Percentiles rank a stretch among this genome's conserved stretches.
Evolutionary conservation across 1,140 invertebrate genomes (phyloP).

Genomic region (Parapsyche elsis): DNA sequence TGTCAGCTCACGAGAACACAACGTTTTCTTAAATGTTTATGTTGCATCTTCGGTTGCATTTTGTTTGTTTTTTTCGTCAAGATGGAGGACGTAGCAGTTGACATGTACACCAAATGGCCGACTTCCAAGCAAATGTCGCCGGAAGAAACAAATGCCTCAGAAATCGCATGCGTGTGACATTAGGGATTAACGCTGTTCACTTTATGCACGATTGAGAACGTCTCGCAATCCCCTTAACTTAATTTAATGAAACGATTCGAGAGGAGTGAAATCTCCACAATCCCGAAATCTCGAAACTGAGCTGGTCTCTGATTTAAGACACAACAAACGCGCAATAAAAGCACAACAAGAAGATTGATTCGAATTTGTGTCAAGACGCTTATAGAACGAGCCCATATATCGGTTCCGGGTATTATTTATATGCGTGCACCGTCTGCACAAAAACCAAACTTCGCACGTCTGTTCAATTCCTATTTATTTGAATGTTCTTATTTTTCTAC

Average conservation of each 20-base stretch:
- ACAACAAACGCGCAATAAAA: neutral
- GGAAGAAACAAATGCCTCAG: neutral
- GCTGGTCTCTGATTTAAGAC: too few relatives aligned
- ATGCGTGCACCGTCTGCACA: neutral
- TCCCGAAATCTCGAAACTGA: neutral
- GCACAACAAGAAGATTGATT: slow-evolving; percentile 36
- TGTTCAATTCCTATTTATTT: too few relatives aligned
- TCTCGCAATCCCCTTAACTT: neutral
- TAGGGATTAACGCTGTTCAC: neutral
- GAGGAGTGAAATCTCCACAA: neutral
- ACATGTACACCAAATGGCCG: slow-evolving; percentile 32
- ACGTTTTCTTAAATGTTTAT: too few relatives aligned
- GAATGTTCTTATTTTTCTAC: too few relatives aligned
- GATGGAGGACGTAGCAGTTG: neutral
- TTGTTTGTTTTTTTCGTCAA: neutral
- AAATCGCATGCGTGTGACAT: neutral
- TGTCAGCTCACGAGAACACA: too few relatives aligned
- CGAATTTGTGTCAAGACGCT: slow-evolving; percentile 34
- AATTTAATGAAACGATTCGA: neutral
- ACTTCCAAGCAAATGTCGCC: slow-evolving; percentile 35
- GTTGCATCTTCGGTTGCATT: neutral
- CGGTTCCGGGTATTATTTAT: slow-evolving; percentile 38
- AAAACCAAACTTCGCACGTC: too few relatives aligned
- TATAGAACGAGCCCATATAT: slow-evolving; percentile 28
- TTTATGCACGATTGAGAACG: neutral